These are phyloP conservation scores for Eulemur albifrons DNA, from an alignment of 2,797 vertebrate species.

Conservation along the genomic window DNA sequence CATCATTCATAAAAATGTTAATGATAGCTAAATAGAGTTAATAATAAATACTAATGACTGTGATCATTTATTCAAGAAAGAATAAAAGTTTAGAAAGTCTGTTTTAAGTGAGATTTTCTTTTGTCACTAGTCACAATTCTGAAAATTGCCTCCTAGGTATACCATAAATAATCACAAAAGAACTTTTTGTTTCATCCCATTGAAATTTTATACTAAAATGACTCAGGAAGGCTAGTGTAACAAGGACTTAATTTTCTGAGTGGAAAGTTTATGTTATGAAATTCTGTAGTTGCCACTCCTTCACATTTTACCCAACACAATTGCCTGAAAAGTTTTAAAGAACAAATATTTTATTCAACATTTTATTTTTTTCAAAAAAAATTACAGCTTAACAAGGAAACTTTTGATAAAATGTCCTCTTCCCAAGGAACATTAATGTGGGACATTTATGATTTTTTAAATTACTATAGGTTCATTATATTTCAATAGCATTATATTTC, in stretches of 20 bases:
- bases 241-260: constrained; percentile 52
- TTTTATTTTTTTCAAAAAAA: background rate
- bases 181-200: constrained; percentile 59
- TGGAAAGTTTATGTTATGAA: constrained; percentile 60
- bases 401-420: background rate
- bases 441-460: constrained; percentile 40
- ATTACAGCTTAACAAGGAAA: constrained; percentile 43
- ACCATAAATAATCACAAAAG: constrained; percentile 64
- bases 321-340: constrained; percentile 54
- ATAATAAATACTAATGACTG: background rate
- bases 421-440: constrained; percentile 43
- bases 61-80: background rate
- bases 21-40: background rate
- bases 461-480: constrained; percentile 6
- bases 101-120: constrained; percentile 27
- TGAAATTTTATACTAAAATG: constrained; percentile 38
- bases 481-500: background rate
- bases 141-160: constrained; percentile 62
- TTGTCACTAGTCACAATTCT: constrained; percentile 61
- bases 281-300: constrained; percentile 43
- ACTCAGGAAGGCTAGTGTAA: constrained; percentile 24
- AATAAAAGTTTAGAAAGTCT: background rate
- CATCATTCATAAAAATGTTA: background rate
- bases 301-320: constrained; percentile 41
- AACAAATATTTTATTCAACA: constrained; percentile 53